Conservation (phyloP, 2,888 invertebrate genomes). For the Copidosoma aretas region DNA sequence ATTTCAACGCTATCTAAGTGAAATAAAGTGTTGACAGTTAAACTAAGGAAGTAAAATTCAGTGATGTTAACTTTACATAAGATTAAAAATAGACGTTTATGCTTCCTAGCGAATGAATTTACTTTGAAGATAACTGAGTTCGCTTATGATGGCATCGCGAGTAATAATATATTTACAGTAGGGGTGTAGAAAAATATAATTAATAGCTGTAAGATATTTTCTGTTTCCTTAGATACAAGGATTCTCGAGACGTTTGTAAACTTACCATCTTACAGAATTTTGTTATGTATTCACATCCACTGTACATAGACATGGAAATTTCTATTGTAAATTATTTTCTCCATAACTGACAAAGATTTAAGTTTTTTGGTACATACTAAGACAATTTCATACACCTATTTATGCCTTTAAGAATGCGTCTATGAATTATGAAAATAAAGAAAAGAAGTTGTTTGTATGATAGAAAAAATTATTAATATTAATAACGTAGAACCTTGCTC, state of each 20-base stretch:
- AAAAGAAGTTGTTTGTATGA: constrained; percentile 2
- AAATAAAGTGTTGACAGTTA: background rate
- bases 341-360: constrained; percentile 26
- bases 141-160: constrained; percentile 10
- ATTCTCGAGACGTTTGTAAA: background rate
- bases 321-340: constrained; percentile 37
- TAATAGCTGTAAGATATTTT: background rate
- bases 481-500: no score
- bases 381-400: no score
- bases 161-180: background rate
- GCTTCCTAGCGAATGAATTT: constrained; percentile 34
- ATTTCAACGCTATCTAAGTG: background rate
- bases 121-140: constrained; percentile 20
- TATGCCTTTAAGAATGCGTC: no score
- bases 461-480: no score
- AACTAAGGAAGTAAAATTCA: constrained; percentile 10
- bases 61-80: constrained; percentile 29
- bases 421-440: no score
- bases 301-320: constrained; percentile 32
- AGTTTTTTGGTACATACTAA: no score
- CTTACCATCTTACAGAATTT: background rate
- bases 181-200: background rate
- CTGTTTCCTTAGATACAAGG: background rate
- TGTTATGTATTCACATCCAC: constrained; percentile 6
- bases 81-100: constrained; percentile 33